Base-by-base conservation (phyloP, 2,888 invertebrate genomes). In the Mactromeris polynyma region DNA sequence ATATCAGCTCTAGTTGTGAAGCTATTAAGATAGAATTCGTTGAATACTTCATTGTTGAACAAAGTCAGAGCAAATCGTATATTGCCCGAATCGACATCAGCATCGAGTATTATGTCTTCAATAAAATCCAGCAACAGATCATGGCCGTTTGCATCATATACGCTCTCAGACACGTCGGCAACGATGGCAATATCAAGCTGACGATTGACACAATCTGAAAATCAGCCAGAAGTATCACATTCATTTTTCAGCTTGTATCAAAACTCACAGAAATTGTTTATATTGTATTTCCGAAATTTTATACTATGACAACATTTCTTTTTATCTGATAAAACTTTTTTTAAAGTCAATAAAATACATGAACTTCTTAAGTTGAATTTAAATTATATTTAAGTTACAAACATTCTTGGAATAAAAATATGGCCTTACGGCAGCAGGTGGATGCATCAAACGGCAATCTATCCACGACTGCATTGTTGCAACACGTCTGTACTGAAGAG, bases 121-220 rank as follows among this genome's bases (percentile, higher is more conserved):
- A 83, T 36, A 33, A 83, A 83, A 1, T 83, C 51, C 26, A 64
- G 3, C 14, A 83, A 26, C 17, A 77, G 9, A 31, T 81, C 17
- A 11, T 81, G 17, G 11, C 51, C 26, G n/a, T 77, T 46, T 2
- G 51, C 73, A 31, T 64, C 82, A 26, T 78, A 46, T 14, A 87
- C 83, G 36, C 78, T 87, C 58, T 87, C 83, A 1, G 87, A 87
- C n/a, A 40, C 19, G 40, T 87, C 87, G 1, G 58, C 82, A 21
- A 79, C 78, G 36, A 87, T 83, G 36, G 87, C 82, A 21, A 87
- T 33, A 69, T 87, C 87, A 38, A 87, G 77, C 69, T 46, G 58
- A 14, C 51, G 36, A 36, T 81, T 54, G 11, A 81, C 33, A 33
- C 86, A 86, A 54, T 81, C 86, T 86, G 83, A 77, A n/a, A 82